Percentiles rank a stretch among this genome's conserved stretches.
phyloP scores from a whole-genome alignment of 2,888 invertebrate genomes.

The Pandemis cinnamomeana region DNA sequence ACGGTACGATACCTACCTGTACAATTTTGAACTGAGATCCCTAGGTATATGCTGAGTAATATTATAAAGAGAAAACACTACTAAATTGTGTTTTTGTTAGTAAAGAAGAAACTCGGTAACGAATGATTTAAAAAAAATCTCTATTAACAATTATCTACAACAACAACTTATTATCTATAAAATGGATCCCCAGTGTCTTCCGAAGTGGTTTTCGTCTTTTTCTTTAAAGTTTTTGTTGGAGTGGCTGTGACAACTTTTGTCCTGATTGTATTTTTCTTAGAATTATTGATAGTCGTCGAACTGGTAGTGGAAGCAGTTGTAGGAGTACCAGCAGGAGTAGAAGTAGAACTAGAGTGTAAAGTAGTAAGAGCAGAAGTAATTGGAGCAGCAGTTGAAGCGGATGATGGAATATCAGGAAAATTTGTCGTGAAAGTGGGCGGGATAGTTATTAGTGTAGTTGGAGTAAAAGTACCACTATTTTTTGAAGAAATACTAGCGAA shows the following conservation, averaged over 20 bases:
- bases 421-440: neutral
- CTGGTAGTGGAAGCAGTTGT: neutral
- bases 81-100: too few species aligned
- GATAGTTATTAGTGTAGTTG: neutral
- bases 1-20: too few species aligned
- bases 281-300: neutral
- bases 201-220: neutral
- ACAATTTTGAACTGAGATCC: too few species aligned
- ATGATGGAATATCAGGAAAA: neutral
- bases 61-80: too few species aligned
- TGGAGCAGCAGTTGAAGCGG: slow-evolving; percentile 2
- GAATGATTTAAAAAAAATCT: neutral
- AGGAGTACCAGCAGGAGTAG: neutral
- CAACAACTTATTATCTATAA: neutral
- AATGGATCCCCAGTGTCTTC: slow-evolving; percentile 1
- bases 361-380: neutral
- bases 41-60: too few species aligned
- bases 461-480: too few species aligned
- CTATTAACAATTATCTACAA: neutral
- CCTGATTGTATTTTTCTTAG: neutral
- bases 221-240: neutral
- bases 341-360: neutral
- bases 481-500: neutral
- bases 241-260: neutral
- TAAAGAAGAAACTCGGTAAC: too few species aligned